Conservation (phyloP, 2,797 vertebrate genomes). For the Sebastes diploproa region DNA sequence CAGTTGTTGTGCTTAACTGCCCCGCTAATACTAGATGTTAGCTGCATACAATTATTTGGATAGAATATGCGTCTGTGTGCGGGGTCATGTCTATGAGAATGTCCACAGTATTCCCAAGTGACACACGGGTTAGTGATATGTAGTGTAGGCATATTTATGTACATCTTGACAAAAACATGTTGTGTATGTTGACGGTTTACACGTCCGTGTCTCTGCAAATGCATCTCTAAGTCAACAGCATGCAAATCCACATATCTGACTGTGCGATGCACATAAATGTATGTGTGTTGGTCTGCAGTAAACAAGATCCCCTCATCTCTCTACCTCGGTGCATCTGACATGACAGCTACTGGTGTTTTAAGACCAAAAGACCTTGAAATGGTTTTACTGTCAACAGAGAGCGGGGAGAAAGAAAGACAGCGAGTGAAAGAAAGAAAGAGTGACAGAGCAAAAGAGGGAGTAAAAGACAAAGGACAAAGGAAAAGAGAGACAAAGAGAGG, state of each 20-base stretch:
- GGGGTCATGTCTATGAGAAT: neutral
- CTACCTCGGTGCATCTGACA: conserved; percentile 7
- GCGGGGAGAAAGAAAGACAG: neutral
- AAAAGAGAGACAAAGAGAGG: neutral
- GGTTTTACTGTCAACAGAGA: conserved; percentile 32
- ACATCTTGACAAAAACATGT: neutral
- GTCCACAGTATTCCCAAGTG: neutral
- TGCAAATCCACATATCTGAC: neutral
- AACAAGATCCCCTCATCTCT: conserved; percentile 17
- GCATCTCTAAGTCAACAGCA: neutral
- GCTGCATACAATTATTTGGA: neutral
- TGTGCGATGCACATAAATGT: neutral
- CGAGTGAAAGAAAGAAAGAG: neutral
- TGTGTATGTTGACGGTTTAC: neutral
- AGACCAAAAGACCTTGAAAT: conserved; percentile 40
- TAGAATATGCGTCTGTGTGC: neutral
- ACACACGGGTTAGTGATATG: neutral
- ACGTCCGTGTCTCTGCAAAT: neutral
- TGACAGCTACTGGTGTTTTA: conserved; percentile 31
- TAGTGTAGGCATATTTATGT: neutral
- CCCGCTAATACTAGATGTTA: neutral
- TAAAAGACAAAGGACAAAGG: neutral
- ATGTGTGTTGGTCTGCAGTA: neutral
- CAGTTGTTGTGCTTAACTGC: too few relatives aligned
- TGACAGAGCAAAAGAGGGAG: neutral